These are phyloP conservation scores for Dendropsophus ebraccatus DNA, from an alignment of 2,113 vertebrate species.

Conservation along the genomic window DNA sequence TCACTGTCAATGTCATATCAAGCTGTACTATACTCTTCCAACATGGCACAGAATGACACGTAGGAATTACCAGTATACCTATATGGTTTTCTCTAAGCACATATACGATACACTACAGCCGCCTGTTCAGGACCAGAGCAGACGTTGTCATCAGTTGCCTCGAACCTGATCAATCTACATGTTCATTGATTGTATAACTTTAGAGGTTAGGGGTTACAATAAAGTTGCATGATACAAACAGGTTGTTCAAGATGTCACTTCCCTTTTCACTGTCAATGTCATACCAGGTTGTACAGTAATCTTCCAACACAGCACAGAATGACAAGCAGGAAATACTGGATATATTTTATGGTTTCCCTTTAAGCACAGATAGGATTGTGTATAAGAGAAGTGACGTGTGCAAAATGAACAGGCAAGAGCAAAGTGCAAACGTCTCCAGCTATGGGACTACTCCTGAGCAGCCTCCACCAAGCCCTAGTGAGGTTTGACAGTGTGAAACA, in stretches of 20 bases:
- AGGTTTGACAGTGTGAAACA: constrained; percentile 52
- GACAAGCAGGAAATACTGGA: constrained; percentile 25
- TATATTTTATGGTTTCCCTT: background rate
- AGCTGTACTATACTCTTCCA: too few relatives aligned
- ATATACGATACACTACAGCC: too few relatives aligned
- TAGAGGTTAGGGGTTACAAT: background rate
- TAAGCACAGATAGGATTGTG: background rate
- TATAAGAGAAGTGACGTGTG: background rate
- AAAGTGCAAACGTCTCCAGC: background rate
- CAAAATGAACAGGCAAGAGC: background rate
- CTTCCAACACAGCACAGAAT: constrained; percentile 36
- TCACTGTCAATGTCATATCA: too few relatives aligned
- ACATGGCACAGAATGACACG: too few relatives aligned
- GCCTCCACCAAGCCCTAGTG: constrained; percentile 32
- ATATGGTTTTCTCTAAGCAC: too few relatives aligned
- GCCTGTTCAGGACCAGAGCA: too few relatives aligned
- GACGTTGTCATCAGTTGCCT: too few relatives aligned
- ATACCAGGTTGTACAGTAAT: background rate
- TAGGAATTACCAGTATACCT: too few relatives aligned
- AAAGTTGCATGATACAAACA: background rate
- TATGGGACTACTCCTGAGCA: constrained; percentile 59
- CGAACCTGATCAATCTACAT: too few relatives aligned
- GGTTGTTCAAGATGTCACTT: background rate
- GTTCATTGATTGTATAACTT: too few relatives aligned
- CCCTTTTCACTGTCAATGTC: constrained; percentile 19